Evolutionary conservation across 2,888 invertebrate species (phyloP), one percentile per base, ranked within the genome.

Genomic region (Philaethria dido): DNA sequence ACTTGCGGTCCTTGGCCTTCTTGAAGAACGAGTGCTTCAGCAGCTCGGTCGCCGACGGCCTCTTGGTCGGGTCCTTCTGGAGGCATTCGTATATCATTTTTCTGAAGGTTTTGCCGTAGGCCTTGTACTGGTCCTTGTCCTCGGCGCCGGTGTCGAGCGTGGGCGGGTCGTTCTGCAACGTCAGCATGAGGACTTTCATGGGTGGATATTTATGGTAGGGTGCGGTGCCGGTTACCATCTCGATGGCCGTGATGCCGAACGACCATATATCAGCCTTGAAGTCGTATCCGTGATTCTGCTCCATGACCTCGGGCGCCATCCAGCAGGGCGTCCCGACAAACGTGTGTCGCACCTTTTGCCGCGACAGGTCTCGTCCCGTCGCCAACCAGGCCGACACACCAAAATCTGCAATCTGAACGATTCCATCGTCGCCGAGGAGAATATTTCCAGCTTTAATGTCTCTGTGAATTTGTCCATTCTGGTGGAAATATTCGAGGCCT

Each of bases 261-360:
- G 94, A 94, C 94, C 94, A 94, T 70, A 94, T 94, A 80, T 94
- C 94, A 2, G 99, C 99, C 90, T 99, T 99, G 92, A 99, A 99
- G 89, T 99, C 99, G 86, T 99, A 99, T 6, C 99, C 99, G 85
- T 98, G 98, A 88, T 98, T 98, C 94, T 97, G 98, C 88, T 99
- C 98, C 99, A 99, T 99, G 73, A 99, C 99, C 93, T 99, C 99
- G 8, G 99, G 99, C 14, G 99, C 99, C 99, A 99, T 99, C 99
- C 99, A 99, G 87, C 99, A 99, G 0, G 99, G 99, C 13, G 99
- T 99, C 59, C 99, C 99, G 6, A 99, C 99, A 91, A 99, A 99
- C 0, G 99, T 99, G 88, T 99, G 99, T 16, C 99, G 94, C 62
- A 99, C 98, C 89, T 98, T 98, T 87, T 99, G 99, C 36, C 99